phyloP scores from a whole-genome alignment of 2,888 invertebrate species.

The Lymantria monacha region DNA sequence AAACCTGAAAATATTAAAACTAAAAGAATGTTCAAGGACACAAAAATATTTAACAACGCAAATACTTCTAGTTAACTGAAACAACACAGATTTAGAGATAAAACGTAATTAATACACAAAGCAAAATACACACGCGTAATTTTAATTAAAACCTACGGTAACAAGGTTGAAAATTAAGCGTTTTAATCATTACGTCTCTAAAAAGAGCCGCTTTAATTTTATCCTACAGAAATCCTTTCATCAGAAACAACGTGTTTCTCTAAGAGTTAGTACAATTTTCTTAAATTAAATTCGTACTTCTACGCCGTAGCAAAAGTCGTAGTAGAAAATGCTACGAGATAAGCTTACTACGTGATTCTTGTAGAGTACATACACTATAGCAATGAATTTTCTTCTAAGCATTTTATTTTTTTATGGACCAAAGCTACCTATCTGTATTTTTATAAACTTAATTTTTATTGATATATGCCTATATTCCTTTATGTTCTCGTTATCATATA shows the following conservation, averaged over 20 bases:
- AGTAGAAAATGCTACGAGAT: conserved; percentile 43
- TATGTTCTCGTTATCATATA: too few species aligned
- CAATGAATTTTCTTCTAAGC: background rate
- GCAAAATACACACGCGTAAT: conserved; percentile 12
- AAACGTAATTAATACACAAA: conserved; percentile 12
- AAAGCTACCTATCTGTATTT: too few species aligned
- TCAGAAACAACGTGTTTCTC: conserved; percentile 11
- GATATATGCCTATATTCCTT: too few species aligned
- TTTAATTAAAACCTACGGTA: conserved; percentile 21
- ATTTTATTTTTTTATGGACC: background rate
- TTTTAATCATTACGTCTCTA: conserved; percentile 16
- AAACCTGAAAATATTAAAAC: too few species aligned
- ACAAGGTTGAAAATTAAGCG: conserved; percentile 19
- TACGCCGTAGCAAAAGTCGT: conserved; percentile 20
- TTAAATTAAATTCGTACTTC: conserved; percentile 3
- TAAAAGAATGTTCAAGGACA: background rate
- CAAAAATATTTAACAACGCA: background rate
- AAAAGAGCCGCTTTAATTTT: conserved; percentile 12
- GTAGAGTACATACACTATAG: conserved; percentile 13
- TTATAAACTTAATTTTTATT: too few species aligned
- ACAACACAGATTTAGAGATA: conserved; percentile 1
- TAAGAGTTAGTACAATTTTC: conserved; percentile 21
- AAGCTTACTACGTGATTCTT: conserved; percentile 26
- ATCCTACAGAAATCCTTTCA: conserved; percentile 13
- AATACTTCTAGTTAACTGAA: background rate